Evolutionary conservation across 2,113 vertebrate species (phyloP).

Genomic region (Muntiacus reevesi): DNA sequence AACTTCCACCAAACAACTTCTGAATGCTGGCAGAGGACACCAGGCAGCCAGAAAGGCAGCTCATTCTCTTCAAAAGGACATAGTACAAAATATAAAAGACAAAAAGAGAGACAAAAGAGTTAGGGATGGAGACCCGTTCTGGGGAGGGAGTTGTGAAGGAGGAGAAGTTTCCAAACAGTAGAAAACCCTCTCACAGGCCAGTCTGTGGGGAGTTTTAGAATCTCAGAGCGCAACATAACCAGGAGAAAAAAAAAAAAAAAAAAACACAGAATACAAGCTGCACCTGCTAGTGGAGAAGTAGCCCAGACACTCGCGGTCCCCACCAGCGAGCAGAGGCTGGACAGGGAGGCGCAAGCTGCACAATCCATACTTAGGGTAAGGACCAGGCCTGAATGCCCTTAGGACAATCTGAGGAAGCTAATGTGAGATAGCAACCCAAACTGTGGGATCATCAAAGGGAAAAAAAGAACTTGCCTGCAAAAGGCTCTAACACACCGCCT

Average conservation of each 20-base stretch:
- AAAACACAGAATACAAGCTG: background rate
- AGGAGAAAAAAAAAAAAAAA: background rate
- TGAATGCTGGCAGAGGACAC: background rate
- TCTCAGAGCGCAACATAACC: background rate
- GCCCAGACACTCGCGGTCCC: rapidly evolving
- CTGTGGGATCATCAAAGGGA: background rate
- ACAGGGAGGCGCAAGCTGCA: rapidly evolving
- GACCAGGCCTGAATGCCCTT: background rate
- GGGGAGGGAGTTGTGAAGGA: background rate
- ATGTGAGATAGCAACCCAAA: background rate
- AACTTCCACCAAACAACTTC: background rate
- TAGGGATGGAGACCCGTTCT: background rate
- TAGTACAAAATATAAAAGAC: background rate
- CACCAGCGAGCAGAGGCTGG: rapidly evolving
- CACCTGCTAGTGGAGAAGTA: background rate
- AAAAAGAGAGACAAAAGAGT: background rate
- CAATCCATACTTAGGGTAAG: background rate
- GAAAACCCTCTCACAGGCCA: background rate
- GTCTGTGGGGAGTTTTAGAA: background rate
- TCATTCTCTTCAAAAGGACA: background rate
- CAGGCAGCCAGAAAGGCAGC: background rate
- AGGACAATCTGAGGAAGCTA: background rate
- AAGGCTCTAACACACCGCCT: background rate
- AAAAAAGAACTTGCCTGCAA: background rate
- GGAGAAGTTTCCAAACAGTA: background rate